A percentile compares a stretch with the other conserved stretches of the same genome.
Evolutionary conservation across 2,797 vertebrate genomes (phyloP).

Genomic region (Neosilurus mollespiculum): DNA sequence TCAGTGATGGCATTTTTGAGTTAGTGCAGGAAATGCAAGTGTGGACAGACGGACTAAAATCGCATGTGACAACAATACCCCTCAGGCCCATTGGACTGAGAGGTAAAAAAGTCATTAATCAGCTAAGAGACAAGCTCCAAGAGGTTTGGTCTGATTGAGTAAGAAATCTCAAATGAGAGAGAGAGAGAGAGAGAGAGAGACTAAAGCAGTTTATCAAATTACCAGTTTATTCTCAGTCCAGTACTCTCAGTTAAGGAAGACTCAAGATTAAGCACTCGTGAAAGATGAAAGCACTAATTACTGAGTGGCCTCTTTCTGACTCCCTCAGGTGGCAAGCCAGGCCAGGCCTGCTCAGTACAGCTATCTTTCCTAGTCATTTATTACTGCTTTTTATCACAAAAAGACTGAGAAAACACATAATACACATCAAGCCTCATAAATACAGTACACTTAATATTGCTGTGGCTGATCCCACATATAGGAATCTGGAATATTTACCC

Average conservation of each 20-base stretch:
- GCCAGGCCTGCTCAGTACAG: too few species aligned
- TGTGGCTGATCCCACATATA: neutral
- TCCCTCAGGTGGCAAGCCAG: neutral
- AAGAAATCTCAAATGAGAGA: neutral
- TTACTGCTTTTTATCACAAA: neutral
- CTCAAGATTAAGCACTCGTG: neutral
- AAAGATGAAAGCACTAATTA: neutral
- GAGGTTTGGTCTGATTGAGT: neutral
- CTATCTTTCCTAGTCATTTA: neutral
- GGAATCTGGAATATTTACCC: neutral
- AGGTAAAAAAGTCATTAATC: too few species aligned
- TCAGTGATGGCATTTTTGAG: too few species aligned
- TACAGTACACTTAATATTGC: neutral
- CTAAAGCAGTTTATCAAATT: neutral
- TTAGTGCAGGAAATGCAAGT: too few species aligned
- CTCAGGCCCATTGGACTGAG: too few species aligned
- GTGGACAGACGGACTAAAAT: too few species aligned
- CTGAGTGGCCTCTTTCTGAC: neutral
- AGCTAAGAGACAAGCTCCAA: neutral
- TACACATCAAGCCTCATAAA: neutral
- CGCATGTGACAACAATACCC: too few species aligned
- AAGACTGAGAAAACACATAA: neutral
- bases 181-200: neutral
- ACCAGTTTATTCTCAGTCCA: neutral
- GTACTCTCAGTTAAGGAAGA: neutral